Conservation (phyloP, 2,113 vertebrate genomes). For the Scytalopus superciliaris region DNA sequence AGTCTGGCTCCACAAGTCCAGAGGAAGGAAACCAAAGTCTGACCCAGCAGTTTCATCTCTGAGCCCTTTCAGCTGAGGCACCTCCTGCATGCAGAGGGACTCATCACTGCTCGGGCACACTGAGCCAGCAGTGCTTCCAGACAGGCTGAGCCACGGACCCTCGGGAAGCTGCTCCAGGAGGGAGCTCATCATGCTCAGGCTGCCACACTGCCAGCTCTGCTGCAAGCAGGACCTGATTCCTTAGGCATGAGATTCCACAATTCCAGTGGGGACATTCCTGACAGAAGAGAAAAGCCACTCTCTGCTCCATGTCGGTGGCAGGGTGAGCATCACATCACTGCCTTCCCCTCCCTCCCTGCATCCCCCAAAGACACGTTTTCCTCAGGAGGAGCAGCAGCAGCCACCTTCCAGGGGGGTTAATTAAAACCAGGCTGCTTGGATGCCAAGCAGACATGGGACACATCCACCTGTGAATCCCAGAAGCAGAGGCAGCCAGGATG, state of each 20-base stretch:
- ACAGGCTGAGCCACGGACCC: not conserved
- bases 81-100: not conserved
- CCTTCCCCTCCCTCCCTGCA: not conserved
- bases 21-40: not conserved
- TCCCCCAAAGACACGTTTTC: not conserved
- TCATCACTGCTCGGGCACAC: fast-evolving
- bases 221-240: not conserved
- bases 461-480: not conserved
- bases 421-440: not conserved
- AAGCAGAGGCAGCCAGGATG: not conserved
- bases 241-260: not conserved
- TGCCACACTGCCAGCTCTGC: not conserved
- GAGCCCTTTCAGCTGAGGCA: not conserved
- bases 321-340: not conserved
- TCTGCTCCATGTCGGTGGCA: not conserved
- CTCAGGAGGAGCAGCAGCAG: not conserved
- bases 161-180: not conserved
- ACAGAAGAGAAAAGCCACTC: not conserved
- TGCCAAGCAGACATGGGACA: not conserved
- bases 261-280: not conserved
- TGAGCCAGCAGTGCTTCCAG: not conserved
- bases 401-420: not conserved
- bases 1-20: not conserved
- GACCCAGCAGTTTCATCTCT: not conserved
- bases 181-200: not conserved